Evolutionary conservation across 2,888 invertebrate genomes (phyloP).

Genomic region (Drosophila paranaensis): DNA sequence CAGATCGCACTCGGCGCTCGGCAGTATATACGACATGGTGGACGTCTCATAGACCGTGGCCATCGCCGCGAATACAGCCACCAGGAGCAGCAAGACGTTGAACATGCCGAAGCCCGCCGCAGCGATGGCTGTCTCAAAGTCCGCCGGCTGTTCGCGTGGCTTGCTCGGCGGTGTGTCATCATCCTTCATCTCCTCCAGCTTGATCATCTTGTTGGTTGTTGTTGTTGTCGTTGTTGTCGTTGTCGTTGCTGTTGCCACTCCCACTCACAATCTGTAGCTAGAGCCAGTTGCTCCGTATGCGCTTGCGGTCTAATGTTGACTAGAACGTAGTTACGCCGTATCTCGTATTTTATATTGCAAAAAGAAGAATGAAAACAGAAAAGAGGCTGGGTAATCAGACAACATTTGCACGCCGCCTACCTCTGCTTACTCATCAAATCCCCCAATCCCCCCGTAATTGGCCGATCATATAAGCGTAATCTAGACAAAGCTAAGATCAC

Average conservation of each 20-base stretch:
- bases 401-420: slow-evolving; percentile 18
- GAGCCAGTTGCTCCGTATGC: slow-evolving; percentile 31
- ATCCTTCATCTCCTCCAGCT: slow-evolving; percentile 15
- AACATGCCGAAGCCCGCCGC: slow-evolving; percentile 90
- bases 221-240: background rate
- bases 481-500: slow-evolving; percentile 42
- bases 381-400: background rate
- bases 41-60: slow-evolving; percentile 89
- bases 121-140: slow-evolving; percentile 90
- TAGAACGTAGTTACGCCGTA: slow-evolving; percentile 49
- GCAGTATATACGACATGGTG: slow-evolving; percentile 89
- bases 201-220: slow-evolving; percentile 21
- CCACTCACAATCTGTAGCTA: slow-evolving; percentile 17
- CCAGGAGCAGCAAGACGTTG: slow-evolving; percentile 87
- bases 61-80: slow-evolving; percentile 88
- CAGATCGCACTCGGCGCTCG: slow-evolving; percentile 90
- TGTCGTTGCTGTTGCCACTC: background rate
- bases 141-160: slow-evolving; percentile 75
- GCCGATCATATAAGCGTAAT: background rate
- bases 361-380: background rate
- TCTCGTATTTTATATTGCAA: slow-evolving; percentile 41
- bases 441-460: background rate
- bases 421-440: slow-evolving; percentile 25
- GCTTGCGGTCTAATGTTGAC: slow-evolving; percentile 40
- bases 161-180: slow-evolving; percentile 10